These are phyloP conservation scores for Labia minor DNA, from an alignment of 2,888 invertebrate species.

Conservation along the genomic window DNA sequence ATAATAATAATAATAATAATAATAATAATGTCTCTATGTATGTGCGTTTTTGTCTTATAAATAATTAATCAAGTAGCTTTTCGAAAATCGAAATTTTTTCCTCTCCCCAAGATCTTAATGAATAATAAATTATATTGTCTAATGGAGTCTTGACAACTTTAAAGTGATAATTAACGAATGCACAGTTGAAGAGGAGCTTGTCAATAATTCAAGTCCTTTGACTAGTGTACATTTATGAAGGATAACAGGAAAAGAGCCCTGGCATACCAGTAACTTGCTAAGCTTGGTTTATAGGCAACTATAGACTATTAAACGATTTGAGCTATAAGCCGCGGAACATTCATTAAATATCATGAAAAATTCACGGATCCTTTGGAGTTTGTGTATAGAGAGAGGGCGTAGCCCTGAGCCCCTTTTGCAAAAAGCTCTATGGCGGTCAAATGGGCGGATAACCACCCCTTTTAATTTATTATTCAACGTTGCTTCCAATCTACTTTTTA, in stretches of 20 bases:
- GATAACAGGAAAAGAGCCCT: background rate
- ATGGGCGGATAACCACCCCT: background rate
- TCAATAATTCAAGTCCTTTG: background rate
- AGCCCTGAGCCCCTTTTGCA: background rate
- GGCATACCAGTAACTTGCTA: background rate
- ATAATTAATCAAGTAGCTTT: background rate
- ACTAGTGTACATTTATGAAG: background rate
- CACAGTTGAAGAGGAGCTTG: slow-evolving; percentile 6
- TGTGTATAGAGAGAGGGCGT: background rate
- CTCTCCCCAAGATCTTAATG: background rate
- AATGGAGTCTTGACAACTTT: slow-evolving; percentile 7
- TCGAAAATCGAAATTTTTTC: background rate
- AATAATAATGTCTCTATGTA: too few relatives aligned
- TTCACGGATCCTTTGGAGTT: background rate
- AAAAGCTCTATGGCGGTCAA: background rate
- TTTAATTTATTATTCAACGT: background rate
- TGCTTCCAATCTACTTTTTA: background rate
- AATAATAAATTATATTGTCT: background rate
- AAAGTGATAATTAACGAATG: background rate
- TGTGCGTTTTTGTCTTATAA: background rate
- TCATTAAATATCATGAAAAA: slow-evolving; percentile 1
- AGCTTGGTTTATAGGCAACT: background rate
- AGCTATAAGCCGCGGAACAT: slow-evolving; percentile 1
- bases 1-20: too few relatives aligned
- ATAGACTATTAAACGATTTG: slow-evolving; percentile 13